Base-by-base conservation (phyloP, 2,113 vertebrate genomes). In the Cathartes aura region DNA sequence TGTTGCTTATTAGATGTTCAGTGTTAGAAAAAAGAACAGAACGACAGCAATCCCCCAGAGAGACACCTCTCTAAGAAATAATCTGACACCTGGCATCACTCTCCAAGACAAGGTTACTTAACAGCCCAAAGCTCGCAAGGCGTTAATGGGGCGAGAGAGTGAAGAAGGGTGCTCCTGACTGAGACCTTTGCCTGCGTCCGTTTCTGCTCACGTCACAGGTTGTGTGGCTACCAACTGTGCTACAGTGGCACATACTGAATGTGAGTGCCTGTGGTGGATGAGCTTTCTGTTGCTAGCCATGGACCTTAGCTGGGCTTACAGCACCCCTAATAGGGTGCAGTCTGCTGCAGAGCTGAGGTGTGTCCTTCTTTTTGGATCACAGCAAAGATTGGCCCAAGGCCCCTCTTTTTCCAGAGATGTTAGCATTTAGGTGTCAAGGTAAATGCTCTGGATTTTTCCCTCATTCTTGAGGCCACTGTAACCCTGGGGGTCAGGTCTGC, bases 1-100 rank as follows among this genome's bases (percentile, higher is more conserved):
- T 97, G 95, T 97, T 96, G 79, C 90, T 95, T 96, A 91, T 97
- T 97, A 97, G 66, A 93, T 93, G 93, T 94, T 95, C 92, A 86
- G 79, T 70, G 32, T 91, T 80, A 92, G 92, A 72, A 82, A 91
- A 89, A 93, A 89, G 93, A 93, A 82, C 78, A 93, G 45, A 92
- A 90, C 1, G 48, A 74, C 93, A 95, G 70, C 62, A 85, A 72
- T 90, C 84, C 74, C 56, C 62, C 60, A 43, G 86, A 96, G 86
- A 93, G 34, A 79, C 40, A 89, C 36, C 78, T 87, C 70, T 96
- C 64, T 59, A 45, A 93, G 84, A 90, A 93, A 91, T 95, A 90
- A 97, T 45, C 91, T 71, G 62, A 70, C 74, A 93, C 36, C 52
- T 68, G 82, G 58, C 43, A 43, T 85, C 48, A 2, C 48, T 88